Base-by-base conservation (phyloP, 2,888 invertebrate species). In the Neuroscelio doddi region DNA sequence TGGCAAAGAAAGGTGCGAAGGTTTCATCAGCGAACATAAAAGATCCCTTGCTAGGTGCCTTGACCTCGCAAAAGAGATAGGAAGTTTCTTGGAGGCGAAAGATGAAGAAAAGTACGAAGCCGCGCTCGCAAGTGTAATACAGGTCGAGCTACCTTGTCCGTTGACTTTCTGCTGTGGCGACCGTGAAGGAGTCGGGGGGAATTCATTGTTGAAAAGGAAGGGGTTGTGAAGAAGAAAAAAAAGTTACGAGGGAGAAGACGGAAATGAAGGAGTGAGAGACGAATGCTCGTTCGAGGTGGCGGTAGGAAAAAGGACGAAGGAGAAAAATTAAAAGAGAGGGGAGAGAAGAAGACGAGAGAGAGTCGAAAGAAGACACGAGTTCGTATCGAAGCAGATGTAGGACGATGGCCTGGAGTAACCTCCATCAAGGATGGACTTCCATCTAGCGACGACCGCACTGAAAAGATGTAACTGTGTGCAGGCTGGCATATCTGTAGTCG, bases 371-470 rank as follows among this genome's bases (percentile, higher is more conserved):
- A 78, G 80, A 80, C 75, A 66, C 78, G 79, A 78, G 80, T 80
- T 81, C 79, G 79, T 78, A 78, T 80, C 74, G 71, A 78, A 73
- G 77, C 73, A 80, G 81, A 83, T 82, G 81, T 83, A 77, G 84
- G 80, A 84, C 83, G 82, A 82, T 80, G 82, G 67, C 79, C 84
- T 61, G 71, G 59, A 82, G 81, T 84, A 83, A 84, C 83, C 84
- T 83, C 81, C 81, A 83, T 82, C 81, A 82, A 81, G 82, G 81
- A 81, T 82, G 82, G 77, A 80, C 79, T 79, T 72, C 71, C 74
- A 80, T 75, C 75, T 65, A 71, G 66, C 74, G 67, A 44, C 14
- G 34, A n/a, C 59, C 44, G 30, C 39, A 49, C 29, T 55, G 50
- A 39, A 30, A 32, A 21, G 5, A 21, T n/a, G 55, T 21, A 17